phyloP scores from a whole-genome alignment of 2,113 vertebrate species.

The Tyto alba region DNA sequence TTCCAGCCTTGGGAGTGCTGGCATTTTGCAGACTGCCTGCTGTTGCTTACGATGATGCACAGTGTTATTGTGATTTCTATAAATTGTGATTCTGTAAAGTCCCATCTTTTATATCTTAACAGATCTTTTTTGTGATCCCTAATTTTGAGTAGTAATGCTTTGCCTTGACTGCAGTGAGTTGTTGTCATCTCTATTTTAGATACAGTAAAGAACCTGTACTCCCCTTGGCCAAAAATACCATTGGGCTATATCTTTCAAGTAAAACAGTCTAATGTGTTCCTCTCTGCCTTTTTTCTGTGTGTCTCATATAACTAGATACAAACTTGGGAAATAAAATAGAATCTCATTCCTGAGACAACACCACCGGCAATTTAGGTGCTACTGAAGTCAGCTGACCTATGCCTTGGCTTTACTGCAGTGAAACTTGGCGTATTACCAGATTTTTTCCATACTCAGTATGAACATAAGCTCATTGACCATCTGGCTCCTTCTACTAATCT shows the following conservation, averaged over 20 bases:
- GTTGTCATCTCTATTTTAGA: neutral
- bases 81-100: neutral
- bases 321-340: neutral
- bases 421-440: neutral
- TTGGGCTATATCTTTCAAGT: neutral
- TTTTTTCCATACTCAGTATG: neutral
- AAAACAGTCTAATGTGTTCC: neutral
- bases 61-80: neutral
- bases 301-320: neutral
- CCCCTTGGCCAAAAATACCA: neutral
- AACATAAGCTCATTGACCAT: constrained; percentile 32
- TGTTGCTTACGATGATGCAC: neutral
- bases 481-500: constrained; percentile 17
- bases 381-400: neutral
- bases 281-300: neutral
- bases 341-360: neutral
- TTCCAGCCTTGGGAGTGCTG: neutral
- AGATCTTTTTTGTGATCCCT: neutral
- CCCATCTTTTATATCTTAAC: neutral
- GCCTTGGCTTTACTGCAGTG: neutral
- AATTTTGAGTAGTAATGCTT: neutral
- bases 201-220: neutral
- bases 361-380: neutral
- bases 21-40: neutral
- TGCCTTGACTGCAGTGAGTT: neutral